Percentiles rank a stretch among this genome's conserved stretches.
These are phyloP conservation scores for Tricholaema leucomelas DNA, from an alignment of 2,113 vertebrate species.

Conservation along the genomic window DNA sequence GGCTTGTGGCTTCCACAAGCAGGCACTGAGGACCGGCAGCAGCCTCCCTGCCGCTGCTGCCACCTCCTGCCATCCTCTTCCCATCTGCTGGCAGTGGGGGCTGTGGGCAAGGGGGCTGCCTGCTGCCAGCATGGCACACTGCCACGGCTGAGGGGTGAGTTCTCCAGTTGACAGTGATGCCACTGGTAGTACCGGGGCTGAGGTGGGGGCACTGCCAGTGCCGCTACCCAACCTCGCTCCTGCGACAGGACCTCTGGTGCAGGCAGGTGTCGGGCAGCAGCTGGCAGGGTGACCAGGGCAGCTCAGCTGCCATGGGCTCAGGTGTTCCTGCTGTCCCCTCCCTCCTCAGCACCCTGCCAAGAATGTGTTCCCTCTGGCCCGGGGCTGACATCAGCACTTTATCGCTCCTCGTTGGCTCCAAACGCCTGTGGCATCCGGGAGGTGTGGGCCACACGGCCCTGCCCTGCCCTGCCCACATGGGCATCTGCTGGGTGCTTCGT, in stretches of 20 bases:
- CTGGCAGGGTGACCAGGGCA: accelerated
- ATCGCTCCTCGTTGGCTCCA: background rate
- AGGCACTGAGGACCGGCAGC: background rate
- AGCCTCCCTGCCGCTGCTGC: background rate
- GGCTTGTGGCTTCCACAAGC: background rate
- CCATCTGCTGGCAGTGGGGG: accelerated
- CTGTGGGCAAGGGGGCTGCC: accelerated
- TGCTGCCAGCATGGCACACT: accelerated
- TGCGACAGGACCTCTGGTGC: background rate
- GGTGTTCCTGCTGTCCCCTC: background rate
- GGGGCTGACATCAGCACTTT: constrained; percentile 4
- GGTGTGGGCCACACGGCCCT: background rate
- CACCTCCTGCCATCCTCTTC: background rate
- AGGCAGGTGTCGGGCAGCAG: background rate
- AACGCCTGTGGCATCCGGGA: background rate
- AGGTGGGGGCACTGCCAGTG: background rate
- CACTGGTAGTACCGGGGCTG: background rate
- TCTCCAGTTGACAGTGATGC: background rate
- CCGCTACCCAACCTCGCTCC: accelerated
- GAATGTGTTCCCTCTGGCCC: constrained; percentile 4
- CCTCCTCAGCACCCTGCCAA: constrained; percentile 2
- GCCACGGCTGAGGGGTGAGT: background rate
- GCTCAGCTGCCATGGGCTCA: background rate
- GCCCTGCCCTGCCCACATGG: background rate
- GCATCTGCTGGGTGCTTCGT: background rate